Evolutionary conservation across 1,140 invertebrate genomes (phyloP), one percentile per base, ranked within the genome.

Genomic region (Pollicipes pollicipes): DNA sequence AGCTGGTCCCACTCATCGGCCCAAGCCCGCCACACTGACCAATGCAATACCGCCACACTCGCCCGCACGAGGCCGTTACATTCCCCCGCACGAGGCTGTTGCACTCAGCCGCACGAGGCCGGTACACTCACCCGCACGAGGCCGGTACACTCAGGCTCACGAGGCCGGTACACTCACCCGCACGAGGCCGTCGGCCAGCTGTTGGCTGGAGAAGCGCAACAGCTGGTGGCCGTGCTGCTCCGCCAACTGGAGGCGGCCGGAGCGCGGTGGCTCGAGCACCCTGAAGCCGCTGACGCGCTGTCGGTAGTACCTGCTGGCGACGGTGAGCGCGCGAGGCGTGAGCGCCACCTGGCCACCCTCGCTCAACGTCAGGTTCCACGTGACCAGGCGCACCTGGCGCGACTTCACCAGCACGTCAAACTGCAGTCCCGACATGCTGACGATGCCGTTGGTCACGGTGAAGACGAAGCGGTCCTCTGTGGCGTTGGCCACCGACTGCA

Each of bases 381-480:
- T 27, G 13, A 75, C 73, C 69, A 77, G 70, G 64, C 76, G 78
- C 64, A 82, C 75, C 26, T 76, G 73, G 63, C 76, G 76, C 0
- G 81, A 78, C 21, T 81, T 75, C 8, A 83, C 79, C 69, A 82
- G 78, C 28, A 84, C 78, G 21, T 77, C 74, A 74, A 84, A 82
- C 70, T 79, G 77, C 8, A 83, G 73, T 70, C 79, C 77, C 28
- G 73, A 74, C 63, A 83, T 74, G 8, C 77, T 78, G 67, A 80
- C 78, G 68, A 94, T 89, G 0, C 92, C 91, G 77, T 96, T 95
- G 0, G 90, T 92, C 0, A 94, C 91, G 78, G 95, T 92, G 76
- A 96, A 87, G 6, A 86, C 81, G 71, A 96, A 89, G 72, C 82
- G 84, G 77, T 96, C 93, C 30, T 82, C 80, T 0, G 90, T 91